Conservation (phyloP, 2,113 vertebrate genomes). For the Calcarius ornatus region DNA sequence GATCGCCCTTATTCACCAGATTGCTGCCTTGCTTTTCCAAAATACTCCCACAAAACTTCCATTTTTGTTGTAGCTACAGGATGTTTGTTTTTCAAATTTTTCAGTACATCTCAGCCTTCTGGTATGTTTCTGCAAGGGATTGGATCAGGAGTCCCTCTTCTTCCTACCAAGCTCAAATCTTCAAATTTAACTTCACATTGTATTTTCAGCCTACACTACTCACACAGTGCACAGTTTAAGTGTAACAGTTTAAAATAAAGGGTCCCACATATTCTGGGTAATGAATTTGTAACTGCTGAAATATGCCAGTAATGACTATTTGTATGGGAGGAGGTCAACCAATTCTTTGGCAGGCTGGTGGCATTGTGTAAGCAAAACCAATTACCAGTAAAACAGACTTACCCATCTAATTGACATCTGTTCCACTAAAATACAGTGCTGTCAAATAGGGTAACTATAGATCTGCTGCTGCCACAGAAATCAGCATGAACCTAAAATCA, state of each 20-base stretch:
- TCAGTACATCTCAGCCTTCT: neutral
- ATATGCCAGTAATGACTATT: neutral
- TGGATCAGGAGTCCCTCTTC: neutral
- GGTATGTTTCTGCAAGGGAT: neutral
- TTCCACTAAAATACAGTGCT: neutral
- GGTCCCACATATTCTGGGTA: neutral
- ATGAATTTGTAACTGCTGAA: neutral
- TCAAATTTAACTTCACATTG: neutral
- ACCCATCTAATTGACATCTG: neutral
- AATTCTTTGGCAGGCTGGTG: constrained; percentile 4
- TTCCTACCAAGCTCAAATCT: neutral
- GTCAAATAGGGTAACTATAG: fast-evolving
- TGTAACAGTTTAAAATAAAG: neutral
- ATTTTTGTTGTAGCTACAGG: neutral
- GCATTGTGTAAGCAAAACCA: neutral
- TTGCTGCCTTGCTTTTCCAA: neutral
- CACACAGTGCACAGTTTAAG: neutral
- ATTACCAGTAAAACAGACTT: neutral
- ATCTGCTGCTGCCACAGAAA: neutral
- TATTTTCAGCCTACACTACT: neutral
- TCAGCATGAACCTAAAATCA: neutral
- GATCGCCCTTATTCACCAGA: neutral
- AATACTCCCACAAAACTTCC: neutral
- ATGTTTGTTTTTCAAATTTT: neutral
- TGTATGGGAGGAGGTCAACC: neutral